Evolutionary conservation across 2,888 invertebrate genomes (phyloP), one percentile per base, ranked within the genome.

Genomic region (Pachydiplax longipennis): DNA sequence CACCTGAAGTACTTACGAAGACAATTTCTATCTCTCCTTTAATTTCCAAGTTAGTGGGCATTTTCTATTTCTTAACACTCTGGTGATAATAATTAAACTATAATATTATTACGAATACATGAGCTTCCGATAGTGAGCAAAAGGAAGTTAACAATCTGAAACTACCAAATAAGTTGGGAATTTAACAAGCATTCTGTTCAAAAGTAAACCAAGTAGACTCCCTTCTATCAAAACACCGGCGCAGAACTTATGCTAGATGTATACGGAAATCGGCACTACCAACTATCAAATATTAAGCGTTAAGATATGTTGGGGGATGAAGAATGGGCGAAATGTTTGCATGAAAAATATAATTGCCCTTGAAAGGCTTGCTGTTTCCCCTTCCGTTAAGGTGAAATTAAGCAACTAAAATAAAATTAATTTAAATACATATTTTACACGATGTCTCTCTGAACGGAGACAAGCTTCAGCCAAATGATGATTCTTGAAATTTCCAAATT

Each of bases 1-100:
- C 15, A 2, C 13, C 5, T 12, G 61, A 22, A n/a, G 25, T 61
- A 87, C 87, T 87, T 37, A 87, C 87, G n/a, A 87, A 87, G 61
- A 87, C 61, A 10, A 87, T 87, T n/a, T 87, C 87, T 65, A 87
- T 65, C 37, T 87, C 87, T 37, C 87, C 87, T 37, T 61, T 61
- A 61, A 87, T 61, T 65, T 87, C 87, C 8, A 87, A 61, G 37
- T 65, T 87, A 0, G 87, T 87, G 4, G 87, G 87, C 87, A 87
- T 87, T n/a, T 4, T 61, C 58, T 44, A 44, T 44, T 44, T 0
- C 22, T 53, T 37, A 13, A 40, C 18, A 18, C 6, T 40, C 10
- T 6, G 10, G 44, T 8, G 44, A 44, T 8, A 81, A 40, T 1
- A 18, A 12, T 48, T 13, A 18, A 53, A 6, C 5, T 18, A 4